Evolutionary conservation across 2,888 invertebrate species (phyloP), one percentile per base, ranked within the genome.

Genomic region (Strigamia transsilvanica): DNA sequence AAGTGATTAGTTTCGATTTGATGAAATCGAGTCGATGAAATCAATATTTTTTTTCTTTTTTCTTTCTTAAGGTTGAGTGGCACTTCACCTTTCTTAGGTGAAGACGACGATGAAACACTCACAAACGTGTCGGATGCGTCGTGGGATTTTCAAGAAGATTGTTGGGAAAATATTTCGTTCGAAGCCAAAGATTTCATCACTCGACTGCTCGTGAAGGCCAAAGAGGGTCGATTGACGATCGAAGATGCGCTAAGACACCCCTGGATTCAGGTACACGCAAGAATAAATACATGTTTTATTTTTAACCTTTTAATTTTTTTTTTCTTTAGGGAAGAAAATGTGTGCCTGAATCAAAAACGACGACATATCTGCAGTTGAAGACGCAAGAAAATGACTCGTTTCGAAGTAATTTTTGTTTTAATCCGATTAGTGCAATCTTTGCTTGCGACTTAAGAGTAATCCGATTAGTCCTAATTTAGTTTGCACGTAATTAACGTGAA

Each of bases 1-100:
- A 89, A 93, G 95, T 91, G 23, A 78, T 78, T 38, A 13, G n/a
- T 32, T 38, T 78, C 13, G 10, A 78, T 32, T 27, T 18, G 41
- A n/a, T n/a, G n/a, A n/a, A n/a, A n/a, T 4, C 15, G n/a, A 15
- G 10, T 78, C 27, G 27, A 15, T 18, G 38, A 78, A 32, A 78
- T 78, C n/a, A n/a, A 38, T 78, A 78, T 13, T 13, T 32, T 10
- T 5, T 32, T 78, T 23, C n/a, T 15, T 61, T 80, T 81, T n/a
- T 77, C 5, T 81, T 15, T 66, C 23, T 66, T 34, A n/a, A 81
- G 81, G 81, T 77, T 81, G 18, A 81, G 81, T 46, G 77, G 23
- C 13, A 42, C 77, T 10, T 81, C 81, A 10, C 81, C 81, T 3
- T 81, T 81, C 77, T 73, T 81, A 38, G 81, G 81, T 18, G 81